Evolutionary conservation across 35 echinoderm and acorn worm species (phyloP), one percentile per base, ranked within the genome.

Genomic region (Amphiura filiformis): DNA sequence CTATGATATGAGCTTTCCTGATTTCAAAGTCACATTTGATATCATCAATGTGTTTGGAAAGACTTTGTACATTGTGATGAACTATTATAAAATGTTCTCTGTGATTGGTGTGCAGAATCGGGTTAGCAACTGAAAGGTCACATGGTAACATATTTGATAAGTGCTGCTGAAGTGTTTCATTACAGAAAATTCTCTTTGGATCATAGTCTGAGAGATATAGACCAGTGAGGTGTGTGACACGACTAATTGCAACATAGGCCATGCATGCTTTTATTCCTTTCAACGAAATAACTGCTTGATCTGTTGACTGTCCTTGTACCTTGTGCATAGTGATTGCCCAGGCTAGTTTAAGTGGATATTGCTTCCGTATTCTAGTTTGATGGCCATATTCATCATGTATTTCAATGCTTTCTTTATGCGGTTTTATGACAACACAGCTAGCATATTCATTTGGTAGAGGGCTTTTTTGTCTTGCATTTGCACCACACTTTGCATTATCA

Each of bases 271-370:
- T 34, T 42, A 18, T 78, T 22, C 41, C 14, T 35, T 88, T 31
- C 36, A 79, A 30, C 28, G 39, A 88, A 20, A 88, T 38, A 15
- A 88, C 86, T 88, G 76, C 76, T 20, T 79, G 15, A 0, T 80
- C 76, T 13, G 47, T 33, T 47, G 39, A 80, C 20, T 79, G 40
- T 36, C 86, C 86, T 78, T 88, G 86, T 12, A 88, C 86, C 34
- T 88, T 88, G 44, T 88, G 86, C 36, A 79, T 56, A 32, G 86
- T 88, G 31, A 39, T 47, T 14, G 86, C 86, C 86, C 86, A 88
- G 20, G 76, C 75, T 15, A 88, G 80, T 20, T 81, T 87, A 9
- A 92, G 85, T 39, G 85, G 78, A 76, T 82, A 92, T 34, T 92
- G 90, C 11, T 87, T 47, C 14, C 85, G 37, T 37, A 56, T 82